Evolutionary conservation across 2,113 vertebrate genomes (phyloP).

Genomic region (Tragelaphus scriptus): DNA sequence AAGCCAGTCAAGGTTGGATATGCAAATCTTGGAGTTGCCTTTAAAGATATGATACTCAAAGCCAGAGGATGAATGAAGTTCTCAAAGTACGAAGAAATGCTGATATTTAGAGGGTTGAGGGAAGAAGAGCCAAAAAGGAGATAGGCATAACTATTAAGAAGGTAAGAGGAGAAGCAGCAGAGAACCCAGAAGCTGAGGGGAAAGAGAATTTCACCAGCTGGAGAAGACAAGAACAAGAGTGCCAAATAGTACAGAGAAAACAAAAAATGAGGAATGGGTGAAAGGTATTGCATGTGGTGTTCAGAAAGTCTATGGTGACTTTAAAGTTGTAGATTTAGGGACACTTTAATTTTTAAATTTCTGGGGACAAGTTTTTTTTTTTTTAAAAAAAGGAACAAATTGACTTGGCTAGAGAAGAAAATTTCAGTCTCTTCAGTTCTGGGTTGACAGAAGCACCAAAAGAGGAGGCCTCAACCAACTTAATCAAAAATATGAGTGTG

Average conservation of each 20-base stretch:
- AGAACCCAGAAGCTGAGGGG: not conserved
- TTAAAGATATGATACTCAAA: not conserved
- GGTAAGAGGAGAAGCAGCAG: not conserved
- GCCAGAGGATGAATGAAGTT: not conserved
- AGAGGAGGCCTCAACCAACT: not conserved
- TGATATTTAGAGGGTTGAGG: not conserved
- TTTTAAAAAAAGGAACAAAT: not conserved
- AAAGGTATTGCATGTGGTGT: not conserved
- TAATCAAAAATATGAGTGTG: not conserved
- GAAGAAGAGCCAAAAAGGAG: not conserved
- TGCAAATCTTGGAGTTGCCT: not conserved
- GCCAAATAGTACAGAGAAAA: not conserved
- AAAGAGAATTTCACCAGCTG: not conserved
- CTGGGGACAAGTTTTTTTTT: not conserved
- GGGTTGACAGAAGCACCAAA: not conserved
- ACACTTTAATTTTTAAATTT: not conserved
- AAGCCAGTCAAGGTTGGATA: not conserved
- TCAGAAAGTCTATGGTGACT: not conserved
- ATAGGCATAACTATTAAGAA: not conserved
- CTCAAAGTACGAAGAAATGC: not conserved
- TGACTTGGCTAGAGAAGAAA: not conserved
- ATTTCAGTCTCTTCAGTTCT: not conserved
- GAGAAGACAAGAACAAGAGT: not conserved
- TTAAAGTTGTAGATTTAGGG: not conserved
- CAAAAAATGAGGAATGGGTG: not conserved